Percentiles rank a stretch among this genome's conserved stretches.
Conservation (phyloP, 2,888 invertebrate species). For the Theretra japonica region DNA sequence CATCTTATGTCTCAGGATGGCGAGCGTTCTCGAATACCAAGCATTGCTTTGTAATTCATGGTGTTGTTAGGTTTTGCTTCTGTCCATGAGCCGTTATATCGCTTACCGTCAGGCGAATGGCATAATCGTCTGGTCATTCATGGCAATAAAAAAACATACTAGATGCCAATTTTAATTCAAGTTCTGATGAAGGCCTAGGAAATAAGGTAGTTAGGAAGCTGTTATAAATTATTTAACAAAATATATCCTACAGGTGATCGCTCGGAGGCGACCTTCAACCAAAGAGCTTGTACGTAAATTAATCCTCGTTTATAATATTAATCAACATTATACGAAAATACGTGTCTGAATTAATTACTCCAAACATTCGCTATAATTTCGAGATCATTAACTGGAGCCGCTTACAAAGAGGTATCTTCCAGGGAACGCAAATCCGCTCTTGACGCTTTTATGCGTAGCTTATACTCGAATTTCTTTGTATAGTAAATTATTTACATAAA, state of each 20-base stretch:
- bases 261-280: background rate
- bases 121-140: too few species aligned
- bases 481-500: background rate
- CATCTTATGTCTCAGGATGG: too few species aligned
- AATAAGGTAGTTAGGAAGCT: background rate
- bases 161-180: too few species aligned
- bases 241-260: background rate
- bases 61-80: too few species aligned
- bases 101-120: too few species aligned
- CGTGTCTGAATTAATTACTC: slow-evolving; percentile 12
- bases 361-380: slow-evolving; percentile 19
- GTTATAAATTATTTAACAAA: too few species aligned
- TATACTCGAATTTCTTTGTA: background rate
- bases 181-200: too few species aligned
- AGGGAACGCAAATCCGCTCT: slow-evolving; percentile 12
- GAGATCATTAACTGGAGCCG: slow-evolving; percentile 4
- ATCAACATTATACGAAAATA: slow-evolving; percentile 8
- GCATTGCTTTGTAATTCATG: too few species aligned
- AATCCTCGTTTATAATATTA: slow-evolving; percentile 19
- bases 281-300: slow-evolving; percentile 8
- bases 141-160: too few species aligned
- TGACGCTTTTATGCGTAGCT: background rate
- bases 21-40: too few species aligned
- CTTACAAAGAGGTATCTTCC: slow-evolving; percentile 15
- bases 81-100: too few species aligned